Base-by-base conservation (phyloP, 2,888 invertebrate species). In the Mermis nigrescens region DNA sequence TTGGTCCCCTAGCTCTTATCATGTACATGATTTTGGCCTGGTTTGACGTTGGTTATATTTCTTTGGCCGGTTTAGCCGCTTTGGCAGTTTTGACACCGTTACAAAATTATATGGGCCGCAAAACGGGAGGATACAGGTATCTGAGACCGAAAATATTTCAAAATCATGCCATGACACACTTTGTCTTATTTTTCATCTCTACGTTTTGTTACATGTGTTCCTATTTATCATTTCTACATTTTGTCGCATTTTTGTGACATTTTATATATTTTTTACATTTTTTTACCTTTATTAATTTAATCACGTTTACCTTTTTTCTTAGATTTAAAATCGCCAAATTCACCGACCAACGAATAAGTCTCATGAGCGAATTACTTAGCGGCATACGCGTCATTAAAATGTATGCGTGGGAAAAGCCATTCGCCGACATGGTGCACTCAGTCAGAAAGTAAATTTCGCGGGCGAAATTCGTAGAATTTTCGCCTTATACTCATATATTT, bases 361-460 rank as follows among this genome's bases (percentile, higher is more conserved):
- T 91, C 56, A 92, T 94, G 89, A 88, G 85, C 71, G 94, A 95
- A 79, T 83, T 94, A 66, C 84, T 94, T 63, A 81, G 81, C 60
- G 92, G 90, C 55, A 89, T 95, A 76, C 84, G 89, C 77, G 87
- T 91, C 1, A 86, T 92, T 64, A 92, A 92, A 79, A 91, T 92
- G 89, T 92, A 91, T 72, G 86, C 89, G 1, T 92, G 92, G 79
- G 92, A 92, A 73, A 83, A 82, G 66, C 86, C 89, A 0, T 91
- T 92, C 70, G 83, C 84, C 62, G 80, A 82, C 63, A 80, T 89
- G n/a, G 83, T 91, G 1, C 80, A 82, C 7, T 73, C 80, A 57
- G 83, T 86, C 1, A 77, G 91, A 68, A 80, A 80, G 76, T 82
- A 80, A 66, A 83, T 46, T 32, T 57, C 27, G 55, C 60, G n/a